A percentile compares a stretch with the other conserved stretches of the same genome.
Evolutionary conservation across 2,888 invertebrate genomes (phyloP).

Genomic region (Sicus ferrugineus): DNA sequence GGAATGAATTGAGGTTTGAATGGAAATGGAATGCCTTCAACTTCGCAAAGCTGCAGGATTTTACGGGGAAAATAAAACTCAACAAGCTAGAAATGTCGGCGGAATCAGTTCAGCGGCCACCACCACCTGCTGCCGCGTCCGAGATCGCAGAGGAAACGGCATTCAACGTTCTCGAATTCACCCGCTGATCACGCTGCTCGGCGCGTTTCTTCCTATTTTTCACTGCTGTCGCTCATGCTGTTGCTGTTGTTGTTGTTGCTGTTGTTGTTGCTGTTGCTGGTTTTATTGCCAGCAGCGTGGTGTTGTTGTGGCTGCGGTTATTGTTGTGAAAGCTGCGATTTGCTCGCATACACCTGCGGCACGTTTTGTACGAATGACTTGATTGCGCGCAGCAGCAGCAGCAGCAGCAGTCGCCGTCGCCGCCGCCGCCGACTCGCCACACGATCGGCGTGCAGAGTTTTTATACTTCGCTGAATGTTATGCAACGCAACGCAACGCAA

Average conservation of each 20-base stretch:
- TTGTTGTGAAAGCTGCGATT: too few relatives aligned
- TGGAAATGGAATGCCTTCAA: too few relatives aligned
- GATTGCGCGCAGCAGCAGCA: too few relatives aligned
- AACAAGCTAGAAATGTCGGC: too few relatives aligned
- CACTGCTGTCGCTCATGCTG: not conserved
- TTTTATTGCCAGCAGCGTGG: not conserved
- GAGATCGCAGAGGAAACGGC: too few relatives aligned
- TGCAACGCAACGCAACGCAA: not conserved
- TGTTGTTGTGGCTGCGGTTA: not conserved
- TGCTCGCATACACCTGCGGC: too few relatives aligned
- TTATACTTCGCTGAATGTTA: not conserved
- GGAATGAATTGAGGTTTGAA: too few relatives aligned
- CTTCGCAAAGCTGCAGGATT: too few relatives aligned
- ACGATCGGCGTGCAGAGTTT: not conserved
- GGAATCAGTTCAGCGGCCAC: too few relatives aligned
- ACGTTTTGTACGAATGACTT: too few relatives aligned
- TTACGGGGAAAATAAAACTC: too few relatives aligned
- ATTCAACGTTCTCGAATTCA: conserved; percentile 21
- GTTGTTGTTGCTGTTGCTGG: not conserved
- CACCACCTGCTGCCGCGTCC: too few relatives aligned
- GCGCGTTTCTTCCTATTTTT: not conserved
- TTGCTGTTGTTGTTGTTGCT: not conserved
- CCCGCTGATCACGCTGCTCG: conserved; percentile 14
- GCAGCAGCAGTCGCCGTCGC: not conserved
- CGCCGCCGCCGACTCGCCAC: not conserved